Evolutionary conservation across 2,113 vertebrate species (phyloP), one percentile per base, ranked within the genome.

Genomic region (Tupaia chinensis): DNA sequence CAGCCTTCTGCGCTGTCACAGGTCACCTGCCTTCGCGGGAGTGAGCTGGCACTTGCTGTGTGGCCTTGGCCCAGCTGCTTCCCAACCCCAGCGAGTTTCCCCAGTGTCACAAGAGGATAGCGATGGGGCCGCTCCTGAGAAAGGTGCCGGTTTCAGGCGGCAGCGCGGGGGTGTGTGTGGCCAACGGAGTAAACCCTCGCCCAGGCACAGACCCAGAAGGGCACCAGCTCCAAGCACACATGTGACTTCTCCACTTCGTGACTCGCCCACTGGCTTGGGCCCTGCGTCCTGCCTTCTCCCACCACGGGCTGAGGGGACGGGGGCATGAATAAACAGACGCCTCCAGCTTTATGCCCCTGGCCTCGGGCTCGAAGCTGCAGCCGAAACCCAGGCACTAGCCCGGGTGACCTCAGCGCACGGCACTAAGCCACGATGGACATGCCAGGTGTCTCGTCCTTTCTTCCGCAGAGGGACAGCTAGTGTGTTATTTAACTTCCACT

Each of bases 1-100:
- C 7, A 73, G 34, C 84, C 13, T 0, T 11, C 81, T 17, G 22
- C 61, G 32, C 8, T 1, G 29, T n/a, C 5, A 15, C 60, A 17
- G 25, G 22, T 3, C 6, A 9, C 6, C 69, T 2, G 22, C 70
- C 15, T 1, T 0, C 7, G 85, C 0, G 17, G 73, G n/a, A 0
- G 0, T 0, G 14, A 2, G 53, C 17, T 0, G 16, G 13, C 53
- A 10, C 6, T 0, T 14, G 74, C 88, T 9, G 70, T 53, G 87
- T 60, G 89, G 19, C 81, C 77, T 9, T 5, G n/a, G 78, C 53
- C 16, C 16, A 77, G 63, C 53, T 9, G 77, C 61, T 8, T 10
- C 81, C 2, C 56, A 1, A 23, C 73, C 56, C 81, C 60, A 91
- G 34, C 15, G 29, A 17, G 79, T 32, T 61, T 74, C 74, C 73